Evolutionary conservation across 2,113 vertebrate species (phyloP).

Genomic region (Cranoglanis bouderius): DNA sequence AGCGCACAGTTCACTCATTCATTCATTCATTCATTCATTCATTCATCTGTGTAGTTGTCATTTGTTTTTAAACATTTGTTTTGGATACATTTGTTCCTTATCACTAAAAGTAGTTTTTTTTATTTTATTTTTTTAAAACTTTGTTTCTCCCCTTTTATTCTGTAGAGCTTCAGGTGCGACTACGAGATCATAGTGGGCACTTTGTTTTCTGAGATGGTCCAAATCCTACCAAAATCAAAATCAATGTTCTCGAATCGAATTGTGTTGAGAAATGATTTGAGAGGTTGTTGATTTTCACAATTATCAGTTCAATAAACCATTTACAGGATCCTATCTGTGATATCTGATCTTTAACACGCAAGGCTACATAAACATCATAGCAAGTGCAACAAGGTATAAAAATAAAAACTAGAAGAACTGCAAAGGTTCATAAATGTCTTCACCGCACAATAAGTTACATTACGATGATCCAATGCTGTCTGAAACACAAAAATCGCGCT

Average conservation of each 20-base stretch:
- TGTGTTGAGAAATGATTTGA: background rate
- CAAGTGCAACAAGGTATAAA: background rate
- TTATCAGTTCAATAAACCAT: background rate
- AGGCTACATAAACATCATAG: background rate
- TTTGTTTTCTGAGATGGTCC: background rate
- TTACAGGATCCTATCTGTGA: background rate
- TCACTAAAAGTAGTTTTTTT: background rate
- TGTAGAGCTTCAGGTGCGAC: background rate
- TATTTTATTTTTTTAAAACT: background rate
- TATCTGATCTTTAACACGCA: background rate
- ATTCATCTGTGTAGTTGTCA: background rate
- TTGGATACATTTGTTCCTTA: no score
- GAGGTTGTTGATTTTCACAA: background rate
- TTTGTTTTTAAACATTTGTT: no score
- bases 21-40: background rate
- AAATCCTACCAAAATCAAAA: background rate
- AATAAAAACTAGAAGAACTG: background rate
- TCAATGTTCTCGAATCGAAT: background rate
- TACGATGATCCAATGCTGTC: background rate
- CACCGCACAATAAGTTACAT: background rate
- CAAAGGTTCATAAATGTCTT: background rate
- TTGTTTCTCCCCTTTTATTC: background rate
- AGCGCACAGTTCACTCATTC: background rate
- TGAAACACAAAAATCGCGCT: background rate
- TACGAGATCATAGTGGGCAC: background rate